phyloP scores from a whole-genome alignment of 2,113 vertebrate genomes.

The Cariama cristata region DNA sequence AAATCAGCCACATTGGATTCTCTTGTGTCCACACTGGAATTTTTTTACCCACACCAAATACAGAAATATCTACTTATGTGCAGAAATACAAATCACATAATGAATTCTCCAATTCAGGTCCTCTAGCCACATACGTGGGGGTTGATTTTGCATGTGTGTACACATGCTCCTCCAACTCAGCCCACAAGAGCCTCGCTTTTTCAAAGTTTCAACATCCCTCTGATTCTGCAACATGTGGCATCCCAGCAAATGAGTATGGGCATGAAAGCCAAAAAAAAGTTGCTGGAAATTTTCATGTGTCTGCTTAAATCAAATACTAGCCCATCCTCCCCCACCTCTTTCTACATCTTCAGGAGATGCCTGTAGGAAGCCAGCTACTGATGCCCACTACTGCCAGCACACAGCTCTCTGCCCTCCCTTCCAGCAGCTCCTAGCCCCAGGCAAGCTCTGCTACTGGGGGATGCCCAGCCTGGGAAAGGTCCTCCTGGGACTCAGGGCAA shows the following conservation, averaged over 20 bases:
- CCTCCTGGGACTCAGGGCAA: not conserved
- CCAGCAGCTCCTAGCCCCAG: not conserved
- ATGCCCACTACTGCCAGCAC: not conserved
- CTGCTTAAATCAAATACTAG: not conserved
- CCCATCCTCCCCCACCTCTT: accelerated
- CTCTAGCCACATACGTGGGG: not conserved
- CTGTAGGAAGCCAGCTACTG: not conserved
- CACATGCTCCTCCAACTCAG: not conserved
- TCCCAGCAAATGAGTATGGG: accelerated
- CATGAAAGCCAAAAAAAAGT: not conserved
- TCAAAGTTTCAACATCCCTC: not conserved
- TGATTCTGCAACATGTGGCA: not conserved
- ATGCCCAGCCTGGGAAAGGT: not conserved
- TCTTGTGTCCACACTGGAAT: not conserved
- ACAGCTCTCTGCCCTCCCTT: not conserved
- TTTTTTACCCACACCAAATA: not conserved
- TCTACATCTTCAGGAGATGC: not conserved
- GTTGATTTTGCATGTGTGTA: not conserved
- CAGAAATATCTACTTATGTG: not conserved
- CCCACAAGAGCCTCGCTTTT: not conserved
- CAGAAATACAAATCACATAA: not conserved
- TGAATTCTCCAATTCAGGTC: not conserved
- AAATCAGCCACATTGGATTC: not conserved
- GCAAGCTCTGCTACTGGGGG: not conserved
- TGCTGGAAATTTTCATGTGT: not conserved